Evolutionary conservation across 2,888 invertebrate species (phyloP), one percentile per base, ranked within the genome.

Genomic region (Sceliomorpha sp.): DNA sequence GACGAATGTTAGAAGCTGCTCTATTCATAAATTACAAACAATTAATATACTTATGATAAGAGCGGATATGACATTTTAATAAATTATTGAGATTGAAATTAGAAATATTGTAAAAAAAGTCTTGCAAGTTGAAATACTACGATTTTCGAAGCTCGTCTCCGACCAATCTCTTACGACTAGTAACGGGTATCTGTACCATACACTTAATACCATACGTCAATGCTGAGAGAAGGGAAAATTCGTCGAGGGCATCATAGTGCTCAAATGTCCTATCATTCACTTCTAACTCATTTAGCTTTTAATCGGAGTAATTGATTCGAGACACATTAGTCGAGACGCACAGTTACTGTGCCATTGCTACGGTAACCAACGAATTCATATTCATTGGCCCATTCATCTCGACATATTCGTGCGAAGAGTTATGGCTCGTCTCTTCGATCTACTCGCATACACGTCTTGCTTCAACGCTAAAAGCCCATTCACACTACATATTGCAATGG

Each of bases 351-450:
- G 32, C 53, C 45, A 72, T 70, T 39, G 56, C 42, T 53, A 53
- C 42, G 45, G 64, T 36, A 37, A 39, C 59, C 48, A 44, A 66
- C 68, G 67, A 70, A 77, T 70, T 75, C 67, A 66, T 73, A 73
- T 76, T 74, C 77, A 76, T 75, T 74, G 77, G 59, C 66, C 59
- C 69, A 78, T 78, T 72, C 66, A 75, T 79, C 75, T 74, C 45
- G 26, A 48, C 72, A 76, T 73, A 76, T 71, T 76, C 74, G 72
- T 75, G 56, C 51, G 55, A 15, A 47, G 56, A 74, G 44, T 64
- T 62, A 63, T 59, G 32, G 34, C 36, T 69, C 42, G 44, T 64
- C 51, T 53, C 47, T 58, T 44, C 32, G 24, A 47, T 34, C 24
- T 17, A 17, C 32, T 45, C 27, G n/a, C n/a, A n/a, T n/a, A n/a